Base-by-base conservation (phyloP, 2,888 invertebrate species). In the Macrosiphum euphorbiae region DNA sequence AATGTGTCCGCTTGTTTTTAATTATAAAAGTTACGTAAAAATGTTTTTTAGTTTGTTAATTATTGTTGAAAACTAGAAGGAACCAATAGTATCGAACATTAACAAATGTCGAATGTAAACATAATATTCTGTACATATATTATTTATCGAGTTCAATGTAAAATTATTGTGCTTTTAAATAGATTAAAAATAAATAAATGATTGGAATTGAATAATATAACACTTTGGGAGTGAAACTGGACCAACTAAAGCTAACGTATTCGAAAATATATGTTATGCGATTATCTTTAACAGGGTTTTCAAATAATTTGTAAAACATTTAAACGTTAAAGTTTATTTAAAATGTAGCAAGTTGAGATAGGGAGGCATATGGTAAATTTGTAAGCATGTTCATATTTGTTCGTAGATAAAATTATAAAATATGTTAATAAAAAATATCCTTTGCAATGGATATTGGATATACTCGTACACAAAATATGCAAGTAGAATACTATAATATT, bases 91-190 rank as follows among this genome's bases (percentile, higher is more conserved):
- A 90, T 41, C 28, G 58, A 16, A n/a, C 89, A 78, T 84, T 52
- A 78, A 78, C 50, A 52, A 52, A 90, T 26, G 78, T 90, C 78
- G 90, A 67, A 78, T 52, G 35, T 90, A 52, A 50, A 90, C 78
- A 1, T 67, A 90, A 35, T 90, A 90, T 90, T 90, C 35, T 52
- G 24, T 52, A 52, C 52, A 90, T 90, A 4, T 67, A 90, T 50
- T 90, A 90, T 90, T 90, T 78, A 90, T 78, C 8, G 52, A 52
- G 13, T 78, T 84, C 41, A 24, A 91, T 85, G 84, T 55, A 55
- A 91, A 91, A 85, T 84, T 91, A 91, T 91, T 91, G 91, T n/a
- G 91, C 91, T 91, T 91, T 91, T 91, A 84, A 91, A 91, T 84
- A 84, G 91, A 91, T 91, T 91, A 91, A 91, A 91, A 91, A 91